Conservation (phyloP, 1,140 invertebrate genomes). For the Lepidurus packardi region DNA sequence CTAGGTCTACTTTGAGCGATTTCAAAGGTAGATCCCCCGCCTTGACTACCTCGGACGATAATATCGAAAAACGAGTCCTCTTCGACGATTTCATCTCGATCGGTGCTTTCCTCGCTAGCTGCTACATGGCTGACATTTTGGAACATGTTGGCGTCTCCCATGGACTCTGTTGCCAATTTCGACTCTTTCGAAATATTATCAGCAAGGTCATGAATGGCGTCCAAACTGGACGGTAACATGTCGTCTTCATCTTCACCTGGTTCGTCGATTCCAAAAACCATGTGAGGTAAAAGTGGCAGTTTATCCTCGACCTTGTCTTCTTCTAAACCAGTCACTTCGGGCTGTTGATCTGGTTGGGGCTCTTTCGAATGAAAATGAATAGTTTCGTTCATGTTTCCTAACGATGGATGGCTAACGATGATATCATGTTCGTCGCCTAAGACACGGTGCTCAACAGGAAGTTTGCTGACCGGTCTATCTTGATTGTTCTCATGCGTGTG, state of each 20-base stretch:
- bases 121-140: background rate
- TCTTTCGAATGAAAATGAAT: background rate
- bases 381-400: background rate
- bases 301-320: background rate
- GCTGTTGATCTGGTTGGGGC: background rate
- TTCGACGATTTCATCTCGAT: background rate
- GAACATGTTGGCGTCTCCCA: background rate
- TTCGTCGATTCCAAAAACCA: background rate
- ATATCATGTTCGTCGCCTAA: background rate
- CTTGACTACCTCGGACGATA: background rate
- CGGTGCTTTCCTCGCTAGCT: background rate
- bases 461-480: slow-evolving; percentile 10
- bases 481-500: slow-evolving; percentile 7
- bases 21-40: background rate
- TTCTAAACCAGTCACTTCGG: background rate
- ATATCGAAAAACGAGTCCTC: background rate
- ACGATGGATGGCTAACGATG: background rate
- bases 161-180: background rate
- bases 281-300: background rate
- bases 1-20: background rate
- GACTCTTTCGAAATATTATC: background rate
- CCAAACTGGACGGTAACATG: background rate
- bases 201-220: slow-evolving; percentile 1
- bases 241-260: background rate
- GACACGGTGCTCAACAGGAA: background rate